These are phyloP conservation scores for Xanthorhoe spadicearia DNA, from an alignment of 2,888 invertebrate genomes.

Conservation along the genomic window DNA sequence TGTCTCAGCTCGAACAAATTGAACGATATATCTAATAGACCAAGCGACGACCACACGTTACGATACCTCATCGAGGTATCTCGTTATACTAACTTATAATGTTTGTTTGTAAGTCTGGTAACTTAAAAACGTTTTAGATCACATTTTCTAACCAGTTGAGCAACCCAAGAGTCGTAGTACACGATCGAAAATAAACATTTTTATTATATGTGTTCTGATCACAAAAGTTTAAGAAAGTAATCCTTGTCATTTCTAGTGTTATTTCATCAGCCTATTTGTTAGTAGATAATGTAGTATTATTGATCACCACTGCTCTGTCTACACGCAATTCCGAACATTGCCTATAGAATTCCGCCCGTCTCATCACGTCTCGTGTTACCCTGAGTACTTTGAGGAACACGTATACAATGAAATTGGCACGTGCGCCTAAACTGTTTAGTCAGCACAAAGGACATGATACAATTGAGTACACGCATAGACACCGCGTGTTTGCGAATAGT, in stretches of 20 bases:
- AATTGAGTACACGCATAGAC: constrained; percentile 1
- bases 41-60: background rate
- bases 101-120: too few relatives aligned
- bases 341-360: constrained; percentile 26
- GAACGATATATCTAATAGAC: constrained; percentile 17
- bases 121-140: too few relatives aligned
- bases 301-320: constrained; percentile 4
- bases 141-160: too few relatives aligned
- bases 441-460: constrained; percentile 23
- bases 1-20: constrained; percentile 32
- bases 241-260: too few relatives aligned
- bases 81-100: too few relatives aligned
- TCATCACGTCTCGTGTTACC: constrained; percentile 24
- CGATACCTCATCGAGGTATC: background rate
- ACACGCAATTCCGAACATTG: constrained; percentile 21
- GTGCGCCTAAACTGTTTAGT: constrained; percentile 19
- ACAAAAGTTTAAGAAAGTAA: too few relatives aligned
- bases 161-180: too few relatives aligned
- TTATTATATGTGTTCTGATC: too few relatives aligned
- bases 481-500: background rate
- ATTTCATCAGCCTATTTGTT: too few relatives aligned
- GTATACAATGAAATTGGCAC: constrained; percentile 33
- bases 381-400: constrained; percentile 18
- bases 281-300: background rate
- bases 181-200: too few relatives aligned